These are phyloP conservation scores for Clarias macrocephalus DNA, from an alignment of 2,113 vertebrate species.

Conservation along the genomic window DNA sequence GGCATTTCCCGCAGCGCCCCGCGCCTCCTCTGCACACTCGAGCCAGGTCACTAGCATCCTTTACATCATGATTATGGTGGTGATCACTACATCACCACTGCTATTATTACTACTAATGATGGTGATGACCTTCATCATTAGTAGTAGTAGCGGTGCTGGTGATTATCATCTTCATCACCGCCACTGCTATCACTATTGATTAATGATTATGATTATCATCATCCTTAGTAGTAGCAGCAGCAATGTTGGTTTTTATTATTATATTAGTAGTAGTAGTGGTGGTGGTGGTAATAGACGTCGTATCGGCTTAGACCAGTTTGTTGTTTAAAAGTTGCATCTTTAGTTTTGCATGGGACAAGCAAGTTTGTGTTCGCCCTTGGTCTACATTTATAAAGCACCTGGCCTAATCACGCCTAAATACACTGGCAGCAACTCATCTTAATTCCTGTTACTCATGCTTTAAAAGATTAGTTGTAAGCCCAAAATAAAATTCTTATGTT, in stretches of 20 bases:
- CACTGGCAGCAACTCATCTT: too few relatives aligned
- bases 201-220: not conserved
- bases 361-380: not conserved
- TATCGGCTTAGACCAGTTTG: not conserved
- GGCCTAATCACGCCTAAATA: too few relatives aligned
- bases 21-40: slow-evolving; percentile 92
- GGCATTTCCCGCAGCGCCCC: slow-evolving; percentile 93
- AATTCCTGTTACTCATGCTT: not conserved
- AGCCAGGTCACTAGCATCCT: slow-evolving; percentile 82
- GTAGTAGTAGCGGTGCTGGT: not conserved
- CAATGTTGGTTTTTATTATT: not conserved
- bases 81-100: not conserved
- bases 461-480: not conserved
- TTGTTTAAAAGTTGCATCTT: not conserved
- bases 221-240: not conserved
- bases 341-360: not conserved
- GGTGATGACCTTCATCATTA: not conserved
- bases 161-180: not conserved
- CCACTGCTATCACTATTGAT: not conserved
- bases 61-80: not conserved
- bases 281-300: not conserved
- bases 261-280: not conserved
- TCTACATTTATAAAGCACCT: too few relatives aligned
- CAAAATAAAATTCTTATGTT: not conserved
- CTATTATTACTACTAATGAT: not conserved